Percentiles rank a stretch among this genome's conserved stretches.
Evolutionary conservation across 1,140 invertebrate species (phyloP).

Genomic region (Trichogramma pretiosum): DNA sequence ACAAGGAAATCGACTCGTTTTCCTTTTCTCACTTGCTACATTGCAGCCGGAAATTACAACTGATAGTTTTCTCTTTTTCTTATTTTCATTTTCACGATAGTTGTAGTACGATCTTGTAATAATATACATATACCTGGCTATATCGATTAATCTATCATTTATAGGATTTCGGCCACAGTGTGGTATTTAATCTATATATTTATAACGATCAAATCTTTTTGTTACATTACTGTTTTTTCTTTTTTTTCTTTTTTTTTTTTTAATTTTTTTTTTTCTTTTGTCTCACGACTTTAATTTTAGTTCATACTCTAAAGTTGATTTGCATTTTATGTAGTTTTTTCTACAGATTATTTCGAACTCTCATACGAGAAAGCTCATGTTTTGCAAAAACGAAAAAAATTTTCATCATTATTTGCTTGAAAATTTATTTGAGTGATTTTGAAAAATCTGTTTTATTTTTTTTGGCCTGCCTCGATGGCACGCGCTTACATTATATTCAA

Average conservation of each 20-base stretch:
- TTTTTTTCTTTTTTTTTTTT: background rate
- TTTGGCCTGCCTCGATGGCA: no score
- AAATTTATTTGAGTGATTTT: no score
- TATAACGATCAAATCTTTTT: slow-evolving; percentile 8
- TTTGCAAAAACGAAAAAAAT: no score
- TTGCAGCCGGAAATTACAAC: slow-evolving; percentile 4
- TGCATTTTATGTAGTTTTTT: slow-evolving; percentile 1
- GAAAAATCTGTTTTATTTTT: slow-evolving; percentile 1
- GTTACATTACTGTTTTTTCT: background rate
- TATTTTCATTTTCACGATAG: no score
- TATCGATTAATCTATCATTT: slow-evolving; percentile 7
- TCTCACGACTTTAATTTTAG: slow-evolving; percentile 3
- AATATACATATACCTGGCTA: no score
- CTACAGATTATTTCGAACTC: slow-evolving; percentile 8
- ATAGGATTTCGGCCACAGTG: slow-evolving; percentile 7
- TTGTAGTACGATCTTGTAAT: background rate
- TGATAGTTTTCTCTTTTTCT: slow-evolving; percentile 2
- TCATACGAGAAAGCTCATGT: slow-evolving; percentile 4
- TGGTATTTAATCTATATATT: slow-evolving; percentile 1
- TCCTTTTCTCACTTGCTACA: no score
- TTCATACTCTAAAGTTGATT: slow-evolving; percentile 12
- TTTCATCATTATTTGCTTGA: no score
- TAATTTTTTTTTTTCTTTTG: slow-evolving; percentile 2
- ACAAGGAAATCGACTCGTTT: no score
- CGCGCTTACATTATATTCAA: no score